Evolutionary conservation across 1,140 invertebrate species (phyloP), one percentile per base, ranked within the genome.

Genomic region (Muscidifurax raptorellus): DNA sequence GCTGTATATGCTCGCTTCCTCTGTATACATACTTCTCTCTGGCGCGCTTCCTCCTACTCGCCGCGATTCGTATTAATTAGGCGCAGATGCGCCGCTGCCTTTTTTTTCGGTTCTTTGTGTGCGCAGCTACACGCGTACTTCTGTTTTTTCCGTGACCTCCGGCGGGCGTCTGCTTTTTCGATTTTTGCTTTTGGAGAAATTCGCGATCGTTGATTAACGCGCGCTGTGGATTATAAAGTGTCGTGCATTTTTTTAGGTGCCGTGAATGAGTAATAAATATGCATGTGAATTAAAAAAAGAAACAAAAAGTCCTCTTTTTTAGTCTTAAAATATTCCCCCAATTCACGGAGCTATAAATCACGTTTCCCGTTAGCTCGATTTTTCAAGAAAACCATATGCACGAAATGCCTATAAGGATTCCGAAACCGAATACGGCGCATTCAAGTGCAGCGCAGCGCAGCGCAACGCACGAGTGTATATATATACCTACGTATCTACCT

Each of bases 51-150:
- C 28, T 69, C 66, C 66, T 69, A 27, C 66, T 69, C 15, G 25
- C 52, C 25, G n/a, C n/a, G 66, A 27, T 69, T 69, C 66, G 30
- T 69, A 27, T 69, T 69, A 69, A 69, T 69, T 69, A 69, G 66
- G 66, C 66, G 66, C 66, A 69, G 66, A 69, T 69, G 66, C 66
- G 66, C 28, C n/a, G 25, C 28, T 13, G 66, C 66, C 27, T 27
- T 69, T 69, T 67, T 69, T 69, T 69, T 69, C 4, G 25, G 25
- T 9, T 69, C 66, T 69, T 69, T 69, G 28, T 69, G 18, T 59
- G 52, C 52, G 52, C 52, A 18, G 0, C 1, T 13, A 13, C 47
- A 15, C 47, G 52, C 7, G 36, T 40, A 40, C 36, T 40, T 64
- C 59, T 64, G n/a, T 64, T n/a, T n/a, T 64, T n/a, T n/a, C n/a